Percentiles rank a stretch among this genome's conserved stretches.
Evolutionary conservation across 2,113 vertebrate species (phyloP).

Genomic region (Cephalopterus ornatus): DNA sequence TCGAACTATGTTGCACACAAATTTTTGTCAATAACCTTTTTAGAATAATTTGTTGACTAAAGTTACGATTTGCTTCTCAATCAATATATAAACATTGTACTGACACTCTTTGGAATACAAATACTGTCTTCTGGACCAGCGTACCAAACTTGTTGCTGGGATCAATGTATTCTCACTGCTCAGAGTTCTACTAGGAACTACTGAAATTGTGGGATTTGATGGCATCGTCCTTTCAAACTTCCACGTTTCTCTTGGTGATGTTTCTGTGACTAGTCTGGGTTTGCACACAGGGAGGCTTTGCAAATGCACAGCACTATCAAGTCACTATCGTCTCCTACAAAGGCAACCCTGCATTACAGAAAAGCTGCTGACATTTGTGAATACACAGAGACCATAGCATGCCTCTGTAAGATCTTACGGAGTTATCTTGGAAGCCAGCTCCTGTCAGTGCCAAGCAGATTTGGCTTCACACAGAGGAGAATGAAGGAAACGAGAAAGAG

Average conservation of each 20-base stretch:
- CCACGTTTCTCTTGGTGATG: not conserved
- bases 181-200: not conserved
- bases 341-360: not conserved
- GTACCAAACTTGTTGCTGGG: not conserved
- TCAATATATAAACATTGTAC: not conserved
- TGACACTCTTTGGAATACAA: not conserved
- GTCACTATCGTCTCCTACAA: not conserved
- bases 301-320: not conserved
- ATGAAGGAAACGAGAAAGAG: not conserved
- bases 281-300: not conserved
- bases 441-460: conserved; percentile 1
- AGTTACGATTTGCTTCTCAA: not conserved
- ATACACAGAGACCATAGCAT: not conserved
- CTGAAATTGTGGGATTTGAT: not conserved
- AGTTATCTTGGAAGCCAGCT: conserved; percentile 11
- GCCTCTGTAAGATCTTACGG: not conserved
- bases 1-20: not conserved
- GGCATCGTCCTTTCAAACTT: not conserved
- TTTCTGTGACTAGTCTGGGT: not conserved
- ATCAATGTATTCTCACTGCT: not conserved
- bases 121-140: not conserved
- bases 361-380: not conserved
- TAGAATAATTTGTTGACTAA: not conserved
- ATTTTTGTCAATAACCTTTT: not conserved
- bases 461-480: not conserved